Conservation (phyloP, 2,888 invertebrate species). For the Epistrophe eligans region DNA sequence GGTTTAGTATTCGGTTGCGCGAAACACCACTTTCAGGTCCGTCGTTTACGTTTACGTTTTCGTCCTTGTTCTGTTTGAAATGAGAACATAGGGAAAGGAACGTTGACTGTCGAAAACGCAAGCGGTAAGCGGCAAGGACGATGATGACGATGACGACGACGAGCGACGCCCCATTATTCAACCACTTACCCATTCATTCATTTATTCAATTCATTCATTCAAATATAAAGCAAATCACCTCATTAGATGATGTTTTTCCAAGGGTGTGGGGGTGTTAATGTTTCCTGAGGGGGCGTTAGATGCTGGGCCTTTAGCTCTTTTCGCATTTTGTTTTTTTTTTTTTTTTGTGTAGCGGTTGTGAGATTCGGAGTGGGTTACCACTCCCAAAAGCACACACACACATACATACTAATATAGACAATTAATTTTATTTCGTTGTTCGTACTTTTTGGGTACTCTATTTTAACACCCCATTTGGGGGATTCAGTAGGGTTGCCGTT, state of each 20-base stretch:
- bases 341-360: too few species aligned
- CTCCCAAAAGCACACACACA: neutral
- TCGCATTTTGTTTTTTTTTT: constrained; percentile 34
- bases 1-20: constrained; percentile 3
- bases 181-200: constrained; percentile 75
- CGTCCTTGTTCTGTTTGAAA: neutral
- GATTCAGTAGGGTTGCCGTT: constrained; percentile 5
- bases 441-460: constrained; percentile 19
- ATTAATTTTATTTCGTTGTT: constrained; percentile 32
- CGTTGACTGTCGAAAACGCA: constrained; percentile 17
- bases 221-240: constrained; percentile 75
- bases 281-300: constrained; percentile 47
- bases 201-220: constrained; percentile 75
- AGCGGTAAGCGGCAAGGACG: neutral
- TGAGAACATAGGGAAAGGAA: neutral
- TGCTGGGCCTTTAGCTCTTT: constrained; percentile 34
- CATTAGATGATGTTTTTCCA: constrained; percentile 66
- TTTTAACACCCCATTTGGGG: constrained; percentile 11
- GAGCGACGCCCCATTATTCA: constrained; percentile 68
- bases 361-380: neutral
- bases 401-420: neutral
- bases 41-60: neutral
- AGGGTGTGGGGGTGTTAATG: constrained; percentile 71
- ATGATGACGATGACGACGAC: neutral
- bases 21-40: neutral